These are phyloP conservation scores for Sphaeridia pumilis DNA, from an alignment of 2,888 invertebrate genomes.

Conservation along the genomic window DNA sequence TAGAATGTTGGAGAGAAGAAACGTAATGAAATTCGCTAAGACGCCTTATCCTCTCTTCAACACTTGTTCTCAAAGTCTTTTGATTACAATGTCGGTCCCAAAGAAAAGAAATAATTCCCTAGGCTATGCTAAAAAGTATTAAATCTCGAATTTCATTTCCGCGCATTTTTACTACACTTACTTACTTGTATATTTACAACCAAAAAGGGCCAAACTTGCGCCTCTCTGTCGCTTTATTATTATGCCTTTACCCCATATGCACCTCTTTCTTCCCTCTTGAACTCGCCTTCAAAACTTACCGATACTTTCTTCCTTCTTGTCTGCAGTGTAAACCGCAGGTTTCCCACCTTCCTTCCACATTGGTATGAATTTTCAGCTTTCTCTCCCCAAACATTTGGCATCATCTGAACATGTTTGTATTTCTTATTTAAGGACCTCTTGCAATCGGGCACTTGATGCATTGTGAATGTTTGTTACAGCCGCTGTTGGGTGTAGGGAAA, in stretches of 20 bases:
- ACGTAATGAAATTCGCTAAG: conserved; percentile 30
- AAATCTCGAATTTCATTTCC: conserved; percentile 37
- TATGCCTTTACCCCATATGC: too few species aligned
- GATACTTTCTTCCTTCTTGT: conserved; percentile 11
- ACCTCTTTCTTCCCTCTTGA: conserved; percentile 10
- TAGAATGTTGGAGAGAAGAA: conserved; percentile 28
- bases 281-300: conserved; percentile 14
- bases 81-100: conserved; percentile 36
- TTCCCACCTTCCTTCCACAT: too few species aligned
- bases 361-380: too few species aligned
- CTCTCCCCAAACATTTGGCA: too few species aligned
- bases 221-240: too few species aligned
- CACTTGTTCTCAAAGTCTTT: conserved; percentile 24
- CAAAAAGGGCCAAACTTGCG: too few species aligned
- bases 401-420: too few species aligned
- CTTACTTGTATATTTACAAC: conserved; percentile 31
- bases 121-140: conserved; percentile 37
- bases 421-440: too few species aligned
- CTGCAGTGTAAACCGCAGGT: conserved; percentile 7
- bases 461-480: too few species aligned
- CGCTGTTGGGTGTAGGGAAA: too few species aligned
- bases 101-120: conserved; percentile 36
- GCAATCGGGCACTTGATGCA: too few species aligned
- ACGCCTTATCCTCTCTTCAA: conserved; percentile 27
- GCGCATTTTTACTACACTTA: conserved; percentile 37